Evolutionary conservation across 2,888 invertebrate species (phyloP).

Genomic region (Chorisops tibialis): DNA sequence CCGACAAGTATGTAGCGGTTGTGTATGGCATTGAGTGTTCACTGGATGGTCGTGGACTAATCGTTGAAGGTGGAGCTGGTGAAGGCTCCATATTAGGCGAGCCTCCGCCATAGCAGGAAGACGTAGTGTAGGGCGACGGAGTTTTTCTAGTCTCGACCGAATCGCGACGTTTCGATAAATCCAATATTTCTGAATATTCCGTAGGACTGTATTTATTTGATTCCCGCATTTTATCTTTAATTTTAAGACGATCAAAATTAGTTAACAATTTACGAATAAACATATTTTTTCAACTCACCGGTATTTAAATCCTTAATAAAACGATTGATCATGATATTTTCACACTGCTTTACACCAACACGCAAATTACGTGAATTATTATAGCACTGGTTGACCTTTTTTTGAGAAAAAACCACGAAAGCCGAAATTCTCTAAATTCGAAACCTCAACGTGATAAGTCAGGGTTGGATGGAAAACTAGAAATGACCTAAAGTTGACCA

Average conservation of each 20-base stretch:
- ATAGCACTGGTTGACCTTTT: too few relatives aligned
- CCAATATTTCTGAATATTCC: slow-evolving; percentile 44
- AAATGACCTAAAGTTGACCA: slow-evolving; percentile 19
- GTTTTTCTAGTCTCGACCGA: slow-evolving; percentile 47
- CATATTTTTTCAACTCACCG: slow-evolving; percentile 26
- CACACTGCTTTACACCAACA: too few relatives aligned
- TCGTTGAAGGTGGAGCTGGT: background rate
- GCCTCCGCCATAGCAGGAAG: slow-evolving; percentile 43
- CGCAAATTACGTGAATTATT: too few relatives aligned
- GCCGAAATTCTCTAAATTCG: too few relatives aligned
- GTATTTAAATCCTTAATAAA: slow-evolving; percentile 33
- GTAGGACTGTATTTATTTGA: too few relatives aligned
- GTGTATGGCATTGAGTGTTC: slow-evolving; percentile 8
- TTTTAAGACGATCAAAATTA: background rate
- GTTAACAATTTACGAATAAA: too few relatives aligned
- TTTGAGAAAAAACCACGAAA: too few relatives aligned
- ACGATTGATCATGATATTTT: slow-evolving; percentile 32
- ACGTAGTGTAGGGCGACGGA: slow-evolving; percentile 48
- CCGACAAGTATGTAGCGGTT: background rate
- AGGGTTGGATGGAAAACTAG: slow-evolving; percentile 14
- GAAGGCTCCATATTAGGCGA: slow-evolving; percentile 38
- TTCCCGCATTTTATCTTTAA: too few relatives aligned
- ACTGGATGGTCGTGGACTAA: slow-evolving; percentile 2
- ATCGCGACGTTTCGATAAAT: slow-evolving; percentile 50
- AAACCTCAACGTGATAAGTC: too few relatives aligned